phyloP scores from a whole-genome alignment of 2,888 invertebrate species.

The Agrotis segetum region DNA sequence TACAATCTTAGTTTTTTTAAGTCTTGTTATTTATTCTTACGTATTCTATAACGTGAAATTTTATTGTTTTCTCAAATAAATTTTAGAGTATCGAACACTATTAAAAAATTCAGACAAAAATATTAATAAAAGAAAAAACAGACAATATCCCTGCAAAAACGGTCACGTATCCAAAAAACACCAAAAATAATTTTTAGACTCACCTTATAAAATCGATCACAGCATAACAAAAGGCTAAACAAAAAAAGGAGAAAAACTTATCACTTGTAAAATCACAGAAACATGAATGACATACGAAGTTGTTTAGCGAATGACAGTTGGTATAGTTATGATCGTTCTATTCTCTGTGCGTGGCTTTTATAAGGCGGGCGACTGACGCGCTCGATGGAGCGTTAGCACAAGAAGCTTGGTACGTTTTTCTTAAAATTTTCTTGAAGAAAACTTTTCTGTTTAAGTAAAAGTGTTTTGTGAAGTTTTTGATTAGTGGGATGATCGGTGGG shows the following conservation, averaged over 20 bases:
- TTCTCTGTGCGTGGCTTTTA: constrained; percentile 69
- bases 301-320: constrained; percentile 65
- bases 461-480: constrained; percentile 1
- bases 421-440: neutral
- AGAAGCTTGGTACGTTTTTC: constrained; percentile 20
- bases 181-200: constrained; percentile 21
- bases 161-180: constrained; percentile 21
- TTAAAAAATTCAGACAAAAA: neutral
- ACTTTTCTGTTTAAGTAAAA: neutral
- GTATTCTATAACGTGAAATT: too few relatives aligned
- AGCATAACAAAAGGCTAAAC: constrained; percentile 62
- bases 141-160: neutral
- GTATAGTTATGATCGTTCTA: constrained; percentile 69
- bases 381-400: constrained; percentile 72
- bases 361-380: constrained; percentile 62
- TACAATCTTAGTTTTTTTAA: too few relatives aligned
- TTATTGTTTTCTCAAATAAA: too few relatives aligned
- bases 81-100: neutral
- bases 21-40: too few relatives aligned
- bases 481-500: neutral
- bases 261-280: constrained; percentile 53
- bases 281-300: constrained; percentile 48
- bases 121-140: neutral
- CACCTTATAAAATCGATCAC: constrained; percentile 55
- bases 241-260: constrained; percentile 37